Evolutionary conservation across 2,888 invertebrate species (phyloP), one percentile per base, ranked within the genome.

Genomic region (Xestia rhomboidea): DNA sequence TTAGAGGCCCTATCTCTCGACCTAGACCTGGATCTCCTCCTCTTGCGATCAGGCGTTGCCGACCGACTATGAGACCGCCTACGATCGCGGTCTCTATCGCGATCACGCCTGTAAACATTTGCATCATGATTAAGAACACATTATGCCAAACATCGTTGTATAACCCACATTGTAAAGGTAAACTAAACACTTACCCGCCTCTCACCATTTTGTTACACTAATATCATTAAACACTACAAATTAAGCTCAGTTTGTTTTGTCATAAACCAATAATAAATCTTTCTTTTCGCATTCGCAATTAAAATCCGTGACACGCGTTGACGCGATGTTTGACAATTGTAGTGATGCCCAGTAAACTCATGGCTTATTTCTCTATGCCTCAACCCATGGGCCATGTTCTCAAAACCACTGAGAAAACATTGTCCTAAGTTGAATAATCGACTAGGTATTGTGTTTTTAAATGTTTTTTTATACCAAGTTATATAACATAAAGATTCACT

Each of bases 11-110:
- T 95, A 68, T 98, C 97, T 76, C 97, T 95, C 87, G 97, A 97
- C 67, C 97, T 95, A 0, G 97, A 97, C 54, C 97, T 94, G 13
- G 97, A 96, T 51, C 97, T 95, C 84, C 97, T 96, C 34, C 96
- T 92, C 82, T 96, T 96, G 72, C 97, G 97, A 68, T 97, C 97
- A 24, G 97, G 97, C 57, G 97, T 96, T 15, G 93, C 93, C 46
- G 97, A 97, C 67, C 97, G 95, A 80, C 97, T 97, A 77, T 97
- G 97, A 3, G 97, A 97, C 64, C 97, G 95, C 80, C 97, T 96
- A 51, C 97, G 96, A 68, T 97, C 95, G 6, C 96, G 93, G 70
- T 96, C 96, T 77, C 95, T 91, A 66, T 95, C 95, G 49, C 95
- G 94, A 87, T 96, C 96, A 87, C 96, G 95, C 74, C 96, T 96